A percentile compares a stretch with the other conserved stretches of the same genome.
phyloP scores from a whole-genome alignment of 2,888 invertebrate species.

The Andrena minutula region DNA sequence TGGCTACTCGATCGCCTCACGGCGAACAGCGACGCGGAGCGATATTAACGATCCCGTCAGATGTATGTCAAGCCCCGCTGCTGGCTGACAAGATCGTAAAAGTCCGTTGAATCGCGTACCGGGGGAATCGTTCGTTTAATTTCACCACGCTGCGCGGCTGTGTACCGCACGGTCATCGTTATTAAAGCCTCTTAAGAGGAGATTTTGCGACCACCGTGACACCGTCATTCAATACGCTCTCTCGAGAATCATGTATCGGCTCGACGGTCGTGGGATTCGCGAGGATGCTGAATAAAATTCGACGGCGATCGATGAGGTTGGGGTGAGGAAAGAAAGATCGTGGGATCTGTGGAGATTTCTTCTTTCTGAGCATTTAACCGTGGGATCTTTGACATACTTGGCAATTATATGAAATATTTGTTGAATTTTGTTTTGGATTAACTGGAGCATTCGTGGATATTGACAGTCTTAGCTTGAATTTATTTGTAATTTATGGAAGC shows the following conservation, averaged over 20 bases:
- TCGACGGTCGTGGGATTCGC: background rate
- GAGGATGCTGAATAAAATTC: background rate
- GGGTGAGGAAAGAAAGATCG: too few species aligned
- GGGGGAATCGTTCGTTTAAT: slow-evolving; percentile 26
- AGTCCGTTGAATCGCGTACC: background rate
- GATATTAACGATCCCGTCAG: slow-evolving; percentile 46
- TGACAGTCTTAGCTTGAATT: too few species aligned
- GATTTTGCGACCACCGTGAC: slow-evolving; percentile 2
- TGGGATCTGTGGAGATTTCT: too few species aligned
- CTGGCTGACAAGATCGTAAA: slow-evolving; percentile 31
- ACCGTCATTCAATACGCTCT: slow-evolving; percentile 1
- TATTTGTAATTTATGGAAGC: too few species aligned
- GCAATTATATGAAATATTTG: too few species aligned
- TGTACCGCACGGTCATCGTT: slow-evolving; percentile 9
- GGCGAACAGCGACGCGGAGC: slow-evolving; percentile 12
- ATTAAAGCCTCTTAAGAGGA: slow-evolving; percentile 21
- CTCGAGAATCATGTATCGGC: background rate
- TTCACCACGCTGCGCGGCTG: background rate
- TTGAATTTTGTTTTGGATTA: too few species aligned
- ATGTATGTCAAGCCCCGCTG: slow-evolving; percentile 25
- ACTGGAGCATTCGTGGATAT: too few species aligned
- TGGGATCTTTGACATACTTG: too few species aligned
- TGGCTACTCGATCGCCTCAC: slow-evolving; percentile 14
- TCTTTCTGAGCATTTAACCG: too few species aligned
- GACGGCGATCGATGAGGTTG: background rate